These are phyloP conservation scores for Limnephilus rhombicus DNA, from an alignment of 2,888 invertebrate species.

Conservation along the genomic window DNA sequence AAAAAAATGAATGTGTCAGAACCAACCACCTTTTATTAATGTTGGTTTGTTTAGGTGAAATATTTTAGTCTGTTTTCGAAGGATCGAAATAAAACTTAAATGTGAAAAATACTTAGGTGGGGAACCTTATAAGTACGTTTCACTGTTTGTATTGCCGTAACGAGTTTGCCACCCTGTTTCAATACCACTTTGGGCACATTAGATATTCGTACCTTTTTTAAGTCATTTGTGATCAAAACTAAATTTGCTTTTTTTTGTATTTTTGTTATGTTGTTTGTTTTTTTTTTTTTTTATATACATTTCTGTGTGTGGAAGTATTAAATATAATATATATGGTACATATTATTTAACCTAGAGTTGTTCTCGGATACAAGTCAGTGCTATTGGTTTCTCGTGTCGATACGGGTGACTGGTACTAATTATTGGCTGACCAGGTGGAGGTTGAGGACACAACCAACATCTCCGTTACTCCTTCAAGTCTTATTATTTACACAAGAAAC, in stretches of 20 bases:
- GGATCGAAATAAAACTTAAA: neutral
- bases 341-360: conserved; percentile 8
- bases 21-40: neutral
- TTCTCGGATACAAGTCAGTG: neutral
- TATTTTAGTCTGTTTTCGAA: neutral
- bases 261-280: conserved; percentile 13
- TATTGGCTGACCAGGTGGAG: neutral
- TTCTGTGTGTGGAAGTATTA: conserved; percentile 52
- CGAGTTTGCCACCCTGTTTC: neutral
- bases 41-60: neutral
- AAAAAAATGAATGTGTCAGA: neutral
- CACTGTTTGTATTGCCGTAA: neutral
- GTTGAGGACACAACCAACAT: neutral
- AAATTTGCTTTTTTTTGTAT: conserved; percentile 8
- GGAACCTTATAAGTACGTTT: neutral
- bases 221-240: conserved; percentile 29
- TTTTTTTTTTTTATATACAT: conserved; percentile 16
- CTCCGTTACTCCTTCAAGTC: neutral
- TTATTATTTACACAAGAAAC: conserved; percentile 26
- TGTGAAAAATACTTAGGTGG: neutral
- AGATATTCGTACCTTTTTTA: conserved; percentile 6
- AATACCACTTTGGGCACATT: conserved; percentile 25
- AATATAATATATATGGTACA: conserved; percentile 24
- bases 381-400: neutral
- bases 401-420: neutral